Evolutionary conservation across 2,797 vertebrate species (phyloP), one percentile per base, ranked within the genome.

Genomic region (Capromys pilorides): DNA sequence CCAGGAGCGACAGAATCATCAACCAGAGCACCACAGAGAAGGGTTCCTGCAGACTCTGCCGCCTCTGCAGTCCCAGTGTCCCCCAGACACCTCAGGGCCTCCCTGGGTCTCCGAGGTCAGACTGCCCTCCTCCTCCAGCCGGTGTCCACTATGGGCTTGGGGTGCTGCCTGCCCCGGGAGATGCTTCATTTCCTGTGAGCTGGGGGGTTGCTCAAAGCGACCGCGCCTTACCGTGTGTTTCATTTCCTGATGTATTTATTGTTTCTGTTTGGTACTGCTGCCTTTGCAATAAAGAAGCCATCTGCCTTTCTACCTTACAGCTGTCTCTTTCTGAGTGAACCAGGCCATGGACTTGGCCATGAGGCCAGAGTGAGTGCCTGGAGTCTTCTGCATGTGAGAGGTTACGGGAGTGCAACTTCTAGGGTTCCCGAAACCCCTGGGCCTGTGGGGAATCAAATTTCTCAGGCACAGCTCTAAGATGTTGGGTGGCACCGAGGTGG

Each of bases 251-350:
- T 3, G 1, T 96, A 98, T 98, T 98, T 98, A 98, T 95, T 98
- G 97, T 98, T 93, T 96, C 92, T 94, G 89, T 90, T 95, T 96
- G 80, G 28, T 87, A 91, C 91, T 93, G n/a, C 62, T 86, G 11
- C 86, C 95, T 94, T 98, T 97, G 96, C 94, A 97, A 97, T 91
- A 97, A 97, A 98, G 96, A 96, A 96, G 97, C 94, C 93, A 96
- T 93, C 96, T 98, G 95, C 95, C 93, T 96, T 97, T 98, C 96
- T 97, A 86, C 54, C 87, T 96, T 97, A 97, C 88, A 97, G 96
- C 86, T 62, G 16, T 88, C 93, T 97, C 97, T 51, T 79, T 92
- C 87, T 33, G 94, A 97, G 97, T 98, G 97, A 98, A 97, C 93
- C 88, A 61, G 96, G 89, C 92, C 96, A 97, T 97, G 97, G 96